Evolutionary conservation across 1,140 invertebrate genomes (phyloP).

Genomic region (Drosophila novamexicana): DNA sequence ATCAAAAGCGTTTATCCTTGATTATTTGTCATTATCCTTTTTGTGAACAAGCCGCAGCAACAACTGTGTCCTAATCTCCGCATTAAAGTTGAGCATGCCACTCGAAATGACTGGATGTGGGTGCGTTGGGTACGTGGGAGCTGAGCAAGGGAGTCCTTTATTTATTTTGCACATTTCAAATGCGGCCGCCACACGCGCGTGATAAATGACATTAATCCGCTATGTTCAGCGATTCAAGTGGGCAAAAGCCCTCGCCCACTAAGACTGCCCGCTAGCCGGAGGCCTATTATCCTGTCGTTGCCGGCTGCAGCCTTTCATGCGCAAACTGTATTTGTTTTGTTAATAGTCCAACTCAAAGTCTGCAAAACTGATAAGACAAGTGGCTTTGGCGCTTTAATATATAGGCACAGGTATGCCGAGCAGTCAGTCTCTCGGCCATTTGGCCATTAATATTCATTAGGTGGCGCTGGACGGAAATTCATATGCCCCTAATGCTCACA

Average conservation of each 20-base stretch:
- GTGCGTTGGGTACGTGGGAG: too few relatives aligned
- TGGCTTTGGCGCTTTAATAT: constrained; percentile 77
- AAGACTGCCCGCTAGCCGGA: constrained; percentile 29
- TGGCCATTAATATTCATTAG: constrained; percentile 57
- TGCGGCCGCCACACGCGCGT: constrained; percentile 58
- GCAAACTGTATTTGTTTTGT: constrained; percentile 77
- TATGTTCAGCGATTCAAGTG: constrained; percentile 75
- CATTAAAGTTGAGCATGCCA: constrained; percentile 52
- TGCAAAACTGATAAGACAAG: constrained; percentile 75
- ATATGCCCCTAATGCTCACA: constrained; percentile 31
- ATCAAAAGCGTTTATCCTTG: constrained; percentile 83
- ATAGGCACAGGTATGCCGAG: constrained; percentile 52
- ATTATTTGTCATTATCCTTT: constrained; percentile 84
- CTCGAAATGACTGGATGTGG: background rate
- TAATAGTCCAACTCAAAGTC: constrained; percentile 73
- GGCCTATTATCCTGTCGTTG: constrained; percentile 25
- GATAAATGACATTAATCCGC: constrained; percentile 82
- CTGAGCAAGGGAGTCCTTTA: constrained; percentile 43
- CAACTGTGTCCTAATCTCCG: constrained; percentile 49
- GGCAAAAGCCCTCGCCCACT: constrained; percentile 39
- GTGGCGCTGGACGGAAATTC: constrained; percentile 20
- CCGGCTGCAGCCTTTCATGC: constrained; percentile 60
- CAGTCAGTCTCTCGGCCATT: constrained; percentile 39
- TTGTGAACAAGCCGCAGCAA: constrained; percentile 57
- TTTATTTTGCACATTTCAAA: constrained; percentile 79